Percentiles rank a stretch among this genome's conserved stretches.
These are phyloP conservation scores for Stictonetta naevosa DNA, from an alignment of 2,113 vertebrate species.

Conservation along the genomic window DNA sequence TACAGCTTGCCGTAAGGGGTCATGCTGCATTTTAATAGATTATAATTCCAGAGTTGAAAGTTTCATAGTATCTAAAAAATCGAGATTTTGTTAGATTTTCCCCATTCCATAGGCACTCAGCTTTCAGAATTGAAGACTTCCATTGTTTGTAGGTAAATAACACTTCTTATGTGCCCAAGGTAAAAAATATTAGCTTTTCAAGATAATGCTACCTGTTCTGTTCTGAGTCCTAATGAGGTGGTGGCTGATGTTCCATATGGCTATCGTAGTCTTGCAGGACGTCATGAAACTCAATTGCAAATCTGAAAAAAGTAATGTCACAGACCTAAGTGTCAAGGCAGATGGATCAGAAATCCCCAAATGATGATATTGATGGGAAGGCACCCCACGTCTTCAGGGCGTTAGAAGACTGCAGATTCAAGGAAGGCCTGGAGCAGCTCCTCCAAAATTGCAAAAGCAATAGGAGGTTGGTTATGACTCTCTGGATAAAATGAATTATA, in stretches of 20 bases:
- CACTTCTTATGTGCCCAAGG: neutral
- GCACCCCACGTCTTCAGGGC: neutral
- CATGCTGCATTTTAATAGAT: accelerated
- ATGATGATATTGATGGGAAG: neutral
- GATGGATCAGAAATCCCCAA: neutral
- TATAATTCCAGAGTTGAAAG: neutral
- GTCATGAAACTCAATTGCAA: neutral
- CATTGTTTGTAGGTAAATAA: neutral
- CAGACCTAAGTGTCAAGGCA: neutral
- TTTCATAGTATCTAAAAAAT: neutral
- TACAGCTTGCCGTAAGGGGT: neutral
- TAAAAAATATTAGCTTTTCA: neutral
- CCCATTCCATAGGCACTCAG: neutral
- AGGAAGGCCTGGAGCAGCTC: neutral
- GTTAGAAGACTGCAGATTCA: neutral
- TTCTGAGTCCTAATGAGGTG: neutral
- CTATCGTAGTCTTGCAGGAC: neutral
- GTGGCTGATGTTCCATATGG: neutral
- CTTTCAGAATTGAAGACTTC: accelerated
- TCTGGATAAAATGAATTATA: accelerated
- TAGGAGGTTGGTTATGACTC: neutral
- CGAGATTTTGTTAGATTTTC: neutral
- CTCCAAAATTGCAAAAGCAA: accelerated
- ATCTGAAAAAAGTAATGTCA: neutral
- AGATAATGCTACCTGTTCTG: neutral